Percentiles rank a stretch among this genome's conserved stretches.
Evolutionary conservation across 1,140 invertebrate species (phyloP).

Genomic region (Drosophila setifemur): DNA sequence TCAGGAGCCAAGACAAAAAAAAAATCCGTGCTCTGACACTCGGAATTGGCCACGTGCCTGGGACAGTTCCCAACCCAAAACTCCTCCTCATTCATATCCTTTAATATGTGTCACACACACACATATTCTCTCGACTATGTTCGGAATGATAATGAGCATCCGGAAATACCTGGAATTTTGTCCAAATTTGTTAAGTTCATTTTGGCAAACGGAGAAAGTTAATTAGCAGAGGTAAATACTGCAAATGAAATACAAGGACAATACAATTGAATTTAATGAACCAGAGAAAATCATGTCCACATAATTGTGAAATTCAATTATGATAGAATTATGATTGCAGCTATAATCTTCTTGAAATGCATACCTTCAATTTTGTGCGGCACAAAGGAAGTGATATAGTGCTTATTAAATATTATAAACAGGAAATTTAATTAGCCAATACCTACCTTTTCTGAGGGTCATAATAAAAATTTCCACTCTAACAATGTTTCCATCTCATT

Average conservation of each 20-base stretch:
- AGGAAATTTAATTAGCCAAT: not conserved
- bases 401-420: not conserved
- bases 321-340: too few relatives aligned
- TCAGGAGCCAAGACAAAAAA: not conserved
- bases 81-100: not conserved
- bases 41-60: slow-evolving; percentile 30
- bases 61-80: not conserved
- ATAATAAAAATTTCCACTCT: too few relatives aligned
- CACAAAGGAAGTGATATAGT: not conserved
- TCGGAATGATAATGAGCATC: slow-evolving; percentile 34
- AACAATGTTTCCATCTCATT: not conserved
- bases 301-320: not conserved
- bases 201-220: slow-evolving; percentile 25
- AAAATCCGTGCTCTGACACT: slow-evolving; percentile 22
- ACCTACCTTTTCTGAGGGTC: not conserved
- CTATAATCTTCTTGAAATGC: too few relatives aligned
- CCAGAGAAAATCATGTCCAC: not conserved
- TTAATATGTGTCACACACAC: slow-evolving; percentile 32
- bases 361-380: too few relatives aligned
- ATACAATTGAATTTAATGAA: not conserved
- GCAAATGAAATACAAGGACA: not conserved
- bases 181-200: slow-evolving; percentile 29
- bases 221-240: slow-evolving; percentile 31
- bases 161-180: slow-evolving; percentile 21
- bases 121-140: slow-evolving; percentile 23